Conservation (phyloP, 2,113 vertebrate genomes). For the Heliornis fulica region DNA sequence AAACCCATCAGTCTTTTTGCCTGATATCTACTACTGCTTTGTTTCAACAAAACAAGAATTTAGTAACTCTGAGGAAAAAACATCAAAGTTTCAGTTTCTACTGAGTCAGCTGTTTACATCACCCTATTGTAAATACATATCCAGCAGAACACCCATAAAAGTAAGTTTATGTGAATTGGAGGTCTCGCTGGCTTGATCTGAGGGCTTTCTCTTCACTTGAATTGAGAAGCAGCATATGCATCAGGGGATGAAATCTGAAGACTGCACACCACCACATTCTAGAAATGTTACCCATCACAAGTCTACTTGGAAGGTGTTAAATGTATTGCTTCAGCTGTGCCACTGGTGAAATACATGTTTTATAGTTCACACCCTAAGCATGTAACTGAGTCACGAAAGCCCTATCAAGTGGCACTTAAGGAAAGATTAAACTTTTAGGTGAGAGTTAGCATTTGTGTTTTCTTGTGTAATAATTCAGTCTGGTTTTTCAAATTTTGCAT, state of each 20-base stretch:
- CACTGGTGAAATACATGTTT: neutral
- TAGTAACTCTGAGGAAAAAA: neutral
- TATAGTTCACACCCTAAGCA: neutral
- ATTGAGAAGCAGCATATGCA: neutral
- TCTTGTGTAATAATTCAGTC: neutral
- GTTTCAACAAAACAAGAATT: neutral
- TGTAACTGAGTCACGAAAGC: neutral
- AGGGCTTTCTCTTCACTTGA: neutral
- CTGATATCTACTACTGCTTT: neutral
- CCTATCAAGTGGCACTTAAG: neutral
- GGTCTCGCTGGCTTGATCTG: neutral
- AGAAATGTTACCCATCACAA: neutral
- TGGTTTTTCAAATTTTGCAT: neutral
- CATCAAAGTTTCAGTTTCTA: neutral
- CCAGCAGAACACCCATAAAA: neutral
- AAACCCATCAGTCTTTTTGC: neutral
- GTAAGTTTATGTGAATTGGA: neutral
- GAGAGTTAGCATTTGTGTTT: neutral
- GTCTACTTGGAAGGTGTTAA: neutral
- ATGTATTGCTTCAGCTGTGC: neutral
- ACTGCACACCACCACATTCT: neutral
- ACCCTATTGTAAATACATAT: neutral
- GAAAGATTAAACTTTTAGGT: neutral
- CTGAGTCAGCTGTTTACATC: neutral
- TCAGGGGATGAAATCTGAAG: neutral